Evolutionary conservation across 2,797 vertebrate genomes (phyloP), one percentile per base, ranked within the genome.

Genomic region (Anableps anableps): DNA sequence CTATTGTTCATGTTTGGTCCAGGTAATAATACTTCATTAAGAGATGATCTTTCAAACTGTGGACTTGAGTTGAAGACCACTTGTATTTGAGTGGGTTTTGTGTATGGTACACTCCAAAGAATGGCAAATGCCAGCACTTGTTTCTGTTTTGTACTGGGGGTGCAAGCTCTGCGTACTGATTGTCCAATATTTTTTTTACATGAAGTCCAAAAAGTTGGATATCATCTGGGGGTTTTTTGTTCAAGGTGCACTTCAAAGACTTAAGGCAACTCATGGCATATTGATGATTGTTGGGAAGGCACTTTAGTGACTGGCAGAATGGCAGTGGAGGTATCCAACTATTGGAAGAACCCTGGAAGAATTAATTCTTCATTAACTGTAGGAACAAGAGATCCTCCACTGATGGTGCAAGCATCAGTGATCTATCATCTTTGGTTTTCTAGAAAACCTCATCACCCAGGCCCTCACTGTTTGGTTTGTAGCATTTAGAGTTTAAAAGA

Each of bases 381-480:
- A 74, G 47, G 21, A 73, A 73, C 29, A 13, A 6, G 2, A 51
- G 21, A 21, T 38, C 48, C 4, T 74, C 72, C 34, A 74, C 10
- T 23, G 48, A 74, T 34, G 72, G 72, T 53, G 48, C 72, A 38
- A 74, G 21, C 72, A 38, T 74, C n/a, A n/a, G n/a, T n/a, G n/a
- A n/a, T n/a, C 10, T 74, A 14, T 74, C 72, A 23, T 74, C 21
- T 53, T 55, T 74, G 1, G 31, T 53, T 34, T 53, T 34, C 9
- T 36, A 17, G 31, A 74, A 74, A 53, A 74, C 48, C 26, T 17
- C 4, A 0, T 74, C 17, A 36, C 31, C 50, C 31, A 53, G 31
- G 72, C 5, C 23, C 14, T 72, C 47, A 64, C 16, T 3, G 31
- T 34, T 36, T 64, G 31, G 31, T 6, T 64, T 64, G 60, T 13